These are phyloP conservation scores for Pseudochirops cupreus DNA, from an alignment of 2,797 vertebrate species.

Conservation along the genomic window DNA sequence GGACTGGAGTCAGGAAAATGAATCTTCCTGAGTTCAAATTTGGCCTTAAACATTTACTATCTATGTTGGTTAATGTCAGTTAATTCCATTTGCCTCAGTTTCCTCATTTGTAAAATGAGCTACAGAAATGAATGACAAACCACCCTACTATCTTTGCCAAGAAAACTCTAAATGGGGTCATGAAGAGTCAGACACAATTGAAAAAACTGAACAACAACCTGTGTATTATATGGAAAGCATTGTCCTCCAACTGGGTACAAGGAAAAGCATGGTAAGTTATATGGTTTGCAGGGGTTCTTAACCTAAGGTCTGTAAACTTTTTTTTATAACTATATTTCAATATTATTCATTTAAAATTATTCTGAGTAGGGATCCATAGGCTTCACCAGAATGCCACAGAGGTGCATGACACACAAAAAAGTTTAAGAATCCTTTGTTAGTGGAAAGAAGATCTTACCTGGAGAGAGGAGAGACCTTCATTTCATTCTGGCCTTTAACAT, in stretches of 20 bases:
- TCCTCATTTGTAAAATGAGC: background rate
- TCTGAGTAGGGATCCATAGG: background rate
- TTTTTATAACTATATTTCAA: background rate
- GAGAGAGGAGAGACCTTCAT: background rate
- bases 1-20: background rate
- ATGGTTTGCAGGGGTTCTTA: background rate
- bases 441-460: background rate
- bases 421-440: background rate
- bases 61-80: background rate
- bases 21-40: background rate
- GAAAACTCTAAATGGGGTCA: too few species aligned
- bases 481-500: background rate
- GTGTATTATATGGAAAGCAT: background rate
- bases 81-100: background rate
- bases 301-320: background rate
- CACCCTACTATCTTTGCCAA: background rate
- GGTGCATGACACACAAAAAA: background rate
- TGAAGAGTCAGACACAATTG: too few species aligned
- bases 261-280: background rate
- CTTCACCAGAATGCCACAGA: background rate
- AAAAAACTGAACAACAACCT: background rate
- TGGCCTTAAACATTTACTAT: too few species aligned
- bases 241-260: background rate
- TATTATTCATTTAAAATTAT: background rate
- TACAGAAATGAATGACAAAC: background rate